Evolutionary conservation across 1,140 invertebrate genomes (phyloP).

Genomic region (Ephestia elutella): DNA sequence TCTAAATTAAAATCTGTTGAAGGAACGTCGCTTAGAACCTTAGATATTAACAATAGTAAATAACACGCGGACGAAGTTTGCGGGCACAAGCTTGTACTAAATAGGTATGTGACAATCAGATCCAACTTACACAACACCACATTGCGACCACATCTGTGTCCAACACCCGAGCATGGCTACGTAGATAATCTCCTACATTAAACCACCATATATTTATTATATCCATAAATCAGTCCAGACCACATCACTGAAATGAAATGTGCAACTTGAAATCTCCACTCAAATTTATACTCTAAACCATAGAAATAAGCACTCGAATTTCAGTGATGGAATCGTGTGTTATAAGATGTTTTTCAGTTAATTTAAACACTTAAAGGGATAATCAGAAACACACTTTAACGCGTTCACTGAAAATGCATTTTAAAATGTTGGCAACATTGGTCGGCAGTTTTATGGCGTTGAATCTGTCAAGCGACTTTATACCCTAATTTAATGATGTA

Average conservation of each 20-base stretch:
- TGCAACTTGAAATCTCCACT: neutral
- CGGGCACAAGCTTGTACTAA: too few species aligned
- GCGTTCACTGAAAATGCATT: slow-evolving; percentile 37
- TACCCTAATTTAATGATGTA: slow-evolving; percentile 2
- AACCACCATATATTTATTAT: slow-evolving; percentile 60
- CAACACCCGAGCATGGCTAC: neutral
- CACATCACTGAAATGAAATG: slow-evolving; percentile 40
- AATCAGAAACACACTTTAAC: slow-evolving; percentile 41
- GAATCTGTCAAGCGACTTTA: neutral
- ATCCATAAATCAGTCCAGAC: slow-evolving; percentile 60
- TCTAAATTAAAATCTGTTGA: too few species aligned
- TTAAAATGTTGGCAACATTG: slow-evolving; percentile 26
- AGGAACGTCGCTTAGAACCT: too few species aligned
- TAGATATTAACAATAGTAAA: too few species aligned
- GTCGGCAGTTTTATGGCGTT: slow-evolving; percentile 29
- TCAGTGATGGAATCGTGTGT: neutral
- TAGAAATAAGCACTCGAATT: neutral
- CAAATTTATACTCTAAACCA: neutral
- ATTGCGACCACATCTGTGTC: neutral
- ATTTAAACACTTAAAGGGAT: neutral
- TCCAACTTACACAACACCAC: neutral
- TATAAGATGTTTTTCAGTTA: neutral
- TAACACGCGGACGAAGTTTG: too few species aligned
- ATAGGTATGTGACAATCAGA: neutral
- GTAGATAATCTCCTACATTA: slow-evolving; percentile 46